A percentile compares a stretch with the other conserved stretches of the same genome.
phyloP scores from a whole-genome alignment of 2,888 invertebrate species.

The Zaprionus obscuricornis region DNA sequence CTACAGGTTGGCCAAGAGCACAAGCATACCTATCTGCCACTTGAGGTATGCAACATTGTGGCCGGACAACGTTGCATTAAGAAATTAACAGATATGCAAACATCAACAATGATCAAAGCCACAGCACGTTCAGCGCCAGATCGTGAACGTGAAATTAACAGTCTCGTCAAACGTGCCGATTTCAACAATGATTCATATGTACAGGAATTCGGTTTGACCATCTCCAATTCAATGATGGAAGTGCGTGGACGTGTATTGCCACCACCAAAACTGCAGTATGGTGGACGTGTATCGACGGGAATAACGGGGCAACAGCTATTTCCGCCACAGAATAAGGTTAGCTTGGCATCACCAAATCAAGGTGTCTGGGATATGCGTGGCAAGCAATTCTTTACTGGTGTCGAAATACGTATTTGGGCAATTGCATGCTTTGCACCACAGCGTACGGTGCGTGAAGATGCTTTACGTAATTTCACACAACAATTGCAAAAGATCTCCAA shows the following conservation, averaged over 20 bases:
- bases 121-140: conserved; percentile 97
- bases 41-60: conserved; percentile 99
- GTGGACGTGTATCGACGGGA: conserved; percentile 94
- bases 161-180: conserved; percentile 97
- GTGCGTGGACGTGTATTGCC: conserved; percentile 99
- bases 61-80: conserved; percentile 99
- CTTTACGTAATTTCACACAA: conserved; percentile 97
- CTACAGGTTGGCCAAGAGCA: conserved; percentile 99
- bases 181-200: conserved; percentile 99
- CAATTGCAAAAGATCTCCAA: conserved; percentile 99
- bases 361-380: conserved; percentile 99
- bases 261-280: conserved; percentile 99
- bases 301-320: conserved; percentile 88
- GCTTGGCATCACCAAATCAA: conserved; percentile 97
- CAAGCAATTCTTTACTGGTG: conserved; percentile 99
- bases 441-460: conserved; percentile 98
- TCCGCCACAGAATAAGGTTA: conserved; percentile 88
- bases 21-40: conserved; percentile 99
- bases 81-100: conserved; percentile 99
- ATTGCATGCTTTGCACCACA: conserved; percentile 99
- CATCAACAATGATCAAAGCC: conserved; percentile 99
- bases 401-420: conserved; percentile 99
- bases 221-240: conserved; percentile 99
- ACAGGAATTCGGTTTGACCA: conserved; percentile 98
- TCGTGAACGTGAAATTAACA: conserved; percentile 98